Base-by-base conservation (phyloP, 1,140 invertebrate species). In the Listronotus oregonensis region DNA sequence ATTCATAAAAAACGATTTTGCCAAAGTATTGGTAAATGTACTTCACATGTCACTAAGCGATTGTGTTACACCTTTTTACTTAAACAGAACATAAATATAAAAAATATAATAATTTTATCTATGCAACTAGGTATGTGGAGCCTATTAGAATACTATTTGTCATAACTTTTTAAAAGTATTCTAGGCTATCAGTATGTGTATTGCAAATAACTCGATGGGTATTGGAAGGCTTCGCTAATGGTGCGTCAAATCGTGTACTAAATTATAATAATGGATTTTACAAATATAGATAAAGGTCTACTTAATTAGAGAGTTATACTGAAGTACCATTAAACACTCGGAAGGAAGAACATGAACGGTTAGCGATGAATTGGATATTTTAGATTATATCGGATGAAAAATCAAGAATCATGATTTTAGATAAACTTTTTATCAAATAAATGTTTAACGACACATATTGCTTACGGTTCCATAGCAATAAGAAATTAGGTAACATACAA, bases 181-280 rank as follows among this genome's bases (percentile, higher is more conserved):
- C 37, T 37, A 11, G n/a, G 39, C 37, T 55, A 55, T 55, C 52
- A 55, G 55, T 46, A 18, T 21, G 15, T 31, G 9, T 43, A 27
- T 43, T 58, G 42, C 37, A 12, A 58, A 46, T 47, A 60, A 8
- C 8, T 8, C 34, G 8, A 10, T 37, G 11, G 34, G 8, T 37
- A 37, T 37, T 37, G 11, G 34, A 55, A 8, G 14, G 31, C 14
- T 34, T 34, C 40, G 40, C 14, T 12, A 42, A 42, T 12, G 14
- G 34, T 37, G 34, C 34, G 34, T 37, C 34, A 52, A 39, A 51
- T 37, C 49, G 59, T 52, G 59, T 32, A 15, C 49, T 62, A 62
- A 52, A 47, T 62, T 52, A 51, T 62, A 62, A 62, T 52, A 62
- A 62, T 62, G 12, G 18, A 17, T 62, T 51, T 21, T 14, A 34